Conservation (phyloP, 2,797 vertebrate species). For the Tokudaia tokunoshimensis region DNA sequence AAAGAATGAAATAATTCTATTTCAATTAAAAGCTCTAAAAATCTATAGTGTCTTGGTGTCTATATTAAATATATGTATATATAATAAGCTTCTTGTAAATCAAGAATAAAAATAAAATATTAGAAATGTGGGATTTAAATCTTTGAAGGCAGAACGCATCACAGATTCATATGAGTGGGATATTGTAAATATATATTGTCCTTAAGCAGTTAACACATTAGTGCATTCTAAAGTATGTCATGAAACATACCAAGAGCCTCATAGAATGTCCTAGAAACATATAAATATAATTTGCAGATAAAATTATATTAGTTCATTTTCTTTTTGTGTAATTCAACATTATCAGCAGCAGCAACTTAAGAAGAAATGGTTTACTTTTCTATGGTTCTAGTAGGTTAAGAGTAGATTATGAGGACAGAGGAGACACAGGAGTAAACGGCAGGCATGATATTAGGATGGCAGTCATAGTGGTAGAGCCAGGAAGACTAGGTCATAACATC, state of each 20-base stretch:
- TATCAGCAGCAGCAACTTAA: background rate
- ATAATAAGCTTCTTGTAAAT: background rate
- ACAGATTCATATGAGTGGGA: background rate
- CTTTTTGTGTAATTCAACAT: background rate
- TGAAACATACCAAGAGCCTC: background rate
- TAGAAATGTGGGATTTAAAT: background rate
- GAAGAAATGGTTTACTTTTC: background rate
- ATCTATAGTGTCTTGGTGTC: background rate
- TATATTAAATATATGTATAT: background rate
- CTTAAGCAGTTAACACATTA: background rate
- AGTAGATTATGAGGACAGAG: background rate
- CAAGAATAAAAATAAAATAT: background rate
- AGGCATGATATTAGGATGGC: background rate
- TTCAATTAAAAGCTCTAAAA: background rate
- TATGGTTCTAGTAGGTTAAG: background rate
- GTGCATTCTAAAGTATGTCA: background rate
- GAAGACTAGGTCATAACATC: background rate
- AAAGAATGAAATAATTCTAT: background rate
- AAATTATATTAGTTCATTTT: background rate
- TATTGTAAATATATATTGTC: background rate
- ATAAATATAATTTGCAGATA: background rate
- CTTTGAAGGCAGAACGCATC: background rate
- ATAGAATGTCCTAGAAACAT: background rate
- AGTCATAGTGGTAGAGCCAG: background rate
- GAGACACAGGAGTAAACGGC: background rate